Conservation (phyloP, 2,888 invertebrate genomes). For the Calephelis perditalis region DNA sequence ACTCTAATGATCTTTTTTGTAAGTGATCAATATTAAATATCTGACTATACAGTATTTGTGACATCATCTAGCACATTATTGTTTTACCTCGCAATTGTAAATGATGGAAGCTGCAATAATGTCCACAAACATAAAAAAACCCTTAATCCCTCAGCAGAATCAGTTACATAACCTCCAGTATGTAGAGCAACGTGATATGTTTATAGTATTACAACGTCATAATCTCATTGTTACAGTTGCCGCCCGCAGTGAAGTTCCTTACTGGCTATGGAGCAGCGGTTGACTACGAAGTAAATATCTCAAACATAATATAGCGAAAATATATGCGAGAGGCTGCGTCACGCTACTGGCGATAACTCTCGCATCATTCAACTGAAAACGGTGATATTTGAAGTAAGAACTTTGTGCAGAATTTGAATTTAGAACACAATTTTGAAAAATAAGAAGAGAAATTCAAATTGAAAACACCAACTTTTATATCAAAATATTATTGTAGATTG, state of each 20-base stretch:
- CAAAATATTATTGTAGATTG: neutral
- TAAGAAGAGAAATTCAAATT: neutral
- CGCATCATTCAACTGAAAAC: slow-evolving; percentile 27
- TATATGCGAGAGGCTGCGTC: slow-evolving; percentile 40
- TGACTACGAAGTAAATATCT: slow-evolving; percentile 43
- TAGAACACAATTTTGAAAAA: neutral
- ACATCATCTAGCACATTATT: too few species aligned
- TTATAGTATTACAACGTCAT: slow-evolving; percentile 16
- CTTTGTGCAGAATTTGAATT: neutral
- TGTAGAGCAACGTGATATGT: slow-evolving; percentile 11
- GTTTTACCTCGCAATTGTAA: neutral
- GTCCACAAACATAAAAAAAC: neutral
- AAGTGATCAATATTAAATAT: too few species aligned
- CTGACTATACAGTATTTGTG: too few species aligned
- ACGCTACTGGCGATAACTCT: slow-evolving; percentile 43
- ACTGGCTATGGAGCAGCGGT: slow-evolving; percentile 66
- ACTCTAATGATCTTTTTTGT: too few species aligned
- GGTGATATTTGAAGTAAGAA: slow-evolving; percentile 5
- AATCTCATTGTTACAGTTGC: slow-evolving; percentile 61
- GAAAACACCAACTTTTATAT: neutral
- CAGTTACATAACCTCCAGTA: slow-evolving; percentile 7
- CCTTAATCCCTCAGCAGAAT: neutral
- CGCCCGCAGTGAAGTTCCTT: slow-evolving; percentile 60
- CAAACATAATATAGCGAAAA: slow-evolving; percentile 34
- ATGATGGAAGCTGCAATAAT: neutral